Evolutionary conservation across 2,113 vertebrate species (phyloP), one percentile per base, ranked within the genome.

Genomic region (Megaptera novaeangliae): DNA sequence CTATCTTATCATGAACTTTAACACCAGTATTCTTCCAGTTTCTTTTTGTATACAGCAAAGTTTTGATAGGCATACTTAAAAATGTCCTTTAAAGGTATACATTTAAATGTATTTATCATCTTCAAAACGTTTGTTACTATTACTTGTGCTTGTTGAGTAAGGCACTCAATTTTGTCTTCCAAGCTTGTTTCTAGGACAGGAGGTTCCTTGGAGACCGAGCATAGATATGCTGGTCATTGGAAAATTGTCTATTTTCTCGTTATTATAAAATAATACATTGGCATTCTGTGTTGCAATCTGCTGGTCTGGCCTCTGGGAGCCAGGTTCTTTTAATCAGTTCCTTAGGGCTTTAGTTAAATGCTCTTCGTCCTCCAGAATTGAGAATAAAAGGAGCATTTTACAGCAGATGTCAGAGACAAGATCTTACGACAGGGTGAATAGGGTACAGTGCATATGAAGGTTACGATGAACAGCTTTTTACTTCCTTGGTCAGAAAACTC

Each of bases 401-500:
- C 5, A 75, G 46, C 39, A 29, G 36, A 81, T 61, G 52, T 39
- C 34, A 52, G 75, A 89, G 59, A 61, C 29, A 49, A 39, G 66
- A 41, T 5, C 14, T 2, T 5, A 3, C 55, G 1, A 25, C 31
- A n/a, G 49, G 25, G 10, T 20, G 69, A 66, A 15, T 49, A 34
- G 5, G 2, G 8, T 1, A 2, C 0, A 5, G 20, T 41, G 39
- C 2, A 0, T 1, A 0, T 6, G 46, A 81, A 63, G 59, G 13
- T 17, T 5, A n/a, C n/a, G 21, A 2, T 0, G 52, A 41, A 20
- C 23, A 52, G 52, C 21, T 21, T 25, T 3, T 8, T 20, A 12
- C 8, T 21, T 66, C 9, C 25, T 64, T 64, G 52, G 10, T 44
- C 9, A 8, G 68, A 63, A 66, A 64, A 81, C 29, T 6, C 27